Base-by-base conservation (phyloP, 2,113 vertebrate species). In the Sorex araneus region DNA sequence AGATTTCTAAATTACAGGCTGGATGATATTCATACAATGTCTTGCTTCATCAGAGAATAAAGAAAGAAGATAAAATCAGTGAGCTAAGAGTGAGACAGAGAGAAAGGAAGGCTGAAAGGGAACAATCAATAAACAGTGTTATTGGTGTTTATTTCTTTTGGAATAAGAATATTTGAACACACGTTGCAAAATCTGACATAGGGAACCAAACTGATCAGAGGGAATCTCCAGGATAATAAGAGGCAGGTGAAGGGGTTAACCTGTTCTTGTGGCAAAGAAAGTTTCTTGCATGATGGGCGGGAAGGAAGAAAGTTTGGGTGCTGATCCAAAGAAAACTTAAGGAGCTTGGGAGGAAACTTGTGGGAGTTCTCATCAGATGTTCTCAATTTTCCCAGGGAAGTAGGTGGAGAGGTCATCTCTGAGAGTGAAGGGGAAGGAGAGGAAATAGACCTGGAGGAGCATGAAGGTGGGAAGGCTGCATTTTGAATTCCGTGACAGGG, bases 351-450 rank as follows among this genome's bases (percentile, higher is more conserved):
- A 96, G 96, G 95, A 96, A 96, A 96, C 88, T 96, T 95, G 96
- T 96, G 96, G 96, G 96, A 96, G 96, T 96, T 96, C 92, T 96
- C 96, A 96, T 97, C 95, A 95, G 96, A 96, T 96, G 96, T 94
- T 97, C 95, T 96, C 84, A 95, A 94, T 96, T 96, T 97, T 97
- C 96, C 87, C 94, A 95, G 92, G 95, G 92, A 97, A 96, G 94
- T 95, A 96, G 95, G 96, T 96, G 95, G 94, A 87, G 81, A 96
- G 96, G 95, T 96, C 95, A 95, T 89, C 74, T 36, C 63, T 75
- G 87, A 57, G 91, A 97, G 89, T 30, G 28, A 91, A n/a, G 87
- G 81, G 84, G 80, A 91, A 71, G 57, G 92, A 9, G 66, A 94
- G 70, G 78, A 91, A 96, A 60, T 23, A 30, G 71, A 83, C 66